Percentiles rank a stretch among this genome's conserved stretches.
These are phyloP conservation scores for Dynastes grantii DNA, from an alignment of 2,888 invertebrate species.

Conservation along the genomic window DNA sequence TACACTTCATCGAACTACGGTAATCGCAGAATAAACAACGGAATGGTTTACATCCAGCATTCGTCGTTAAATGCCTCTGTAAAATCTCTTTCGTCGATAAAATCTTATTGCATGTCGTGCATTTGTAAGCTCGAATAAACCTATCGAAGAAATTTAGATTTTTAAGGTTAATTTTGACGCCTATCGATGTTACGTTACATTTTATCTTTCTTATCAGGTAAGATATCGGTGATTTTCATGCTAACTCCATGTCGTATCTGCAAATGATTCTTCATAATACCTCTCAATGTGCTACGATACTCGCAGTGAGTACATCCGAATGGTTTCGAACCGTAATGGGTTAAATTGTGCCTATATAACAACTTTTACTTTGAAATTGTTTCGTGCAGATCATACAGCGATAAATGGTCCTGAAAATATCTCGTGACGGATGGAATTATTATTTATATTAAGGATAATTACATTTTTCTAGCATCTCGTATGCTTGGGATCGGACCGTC, in stretches of 20 bases:
- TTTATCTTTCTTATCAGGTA: slow-evolving; percentile 28
- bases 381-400: background rate
- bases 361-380: slow-evolving; percentile 15
- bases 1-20: background rate
- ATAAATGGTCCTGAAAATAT: slow-evolving; percentile 7
- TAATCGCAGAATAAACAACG: slow-evolving; percentile 26
- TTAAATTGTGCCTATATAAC: slow-evolving; percentile 9
- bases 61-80: background rate
- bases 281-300: slow-evolving; percentile 6
- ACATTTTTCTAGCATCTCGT: background rate
- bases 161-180: background rate
- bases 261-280: slow-evolving; percentile 33
- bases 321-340: background rate
- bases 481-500: background rate
- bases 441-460: background rate
- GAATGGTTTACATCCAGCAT: slow-evolving; percentile 13
- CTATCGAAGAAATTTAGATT: background rate
- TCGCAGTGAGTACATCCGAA: slow-evolving; percentile 17
- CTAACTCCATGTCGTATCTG: slow-evolving; percentile 18
- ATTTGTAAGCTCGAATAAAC: slow-evolving; percentile 30
- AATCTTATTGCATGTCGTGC: slow-evolving; percentile 11
- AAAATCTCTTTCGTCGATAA: slow-evolving; percentile 8
- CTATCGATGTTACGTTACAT: background rate
- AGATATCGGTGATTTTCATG: slow-evolving; percentile 5
- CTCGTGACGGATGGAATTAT: background rate